Conservation (phyloP, 2,888 invertebrate genomes). For the Priocnemis perturbator region DNA sequence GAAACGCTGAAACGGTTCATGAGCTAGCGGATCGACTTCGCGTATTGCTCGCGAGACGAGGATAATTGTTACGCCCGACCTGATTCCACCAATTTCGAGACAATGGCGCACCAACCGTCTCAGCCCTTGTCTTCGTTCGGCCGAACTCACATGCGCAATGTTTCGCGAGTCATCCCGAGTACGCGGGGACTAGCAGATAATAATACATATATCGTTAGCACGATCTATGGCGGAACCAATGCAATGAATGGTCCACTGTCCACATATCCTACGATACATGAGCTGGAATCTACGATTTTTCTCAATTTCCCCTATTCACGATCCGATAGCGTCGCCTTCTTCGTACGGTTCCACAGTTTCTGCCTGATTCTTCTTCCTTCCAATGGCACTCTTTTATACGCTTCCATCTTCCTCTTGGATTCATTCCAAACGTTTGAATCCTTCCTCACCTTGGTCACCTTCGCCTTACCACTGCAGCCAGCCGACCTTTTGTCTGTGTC, state of each 20-base stretch:
- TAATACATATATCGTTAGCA: too few relatives aligned
- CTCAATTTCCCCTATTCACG: slow-evolving; percentile 26
- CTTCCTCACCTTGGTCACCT: slow-evolving; percentile 32
- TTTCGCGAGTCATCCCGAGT: too few relatives aligned
- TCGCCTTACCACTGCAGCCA: slow-evolving; percentile 15
- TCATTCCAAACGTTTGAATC: slow-evolving; percentile 48
- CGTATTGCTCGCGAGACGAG: neutral
- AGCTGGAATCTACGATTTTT: slow-evolving; percentile 13
- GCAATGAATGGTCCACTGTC: neutral
- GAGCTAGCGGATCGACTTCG: slow-evolving; percentile 19
- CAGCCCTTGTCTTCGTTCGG: too few relatives aligned
- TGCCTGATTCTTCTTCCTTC: slow-evolving; percentile 29
- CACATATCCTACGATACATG: neutral
- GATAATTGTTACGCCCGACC: neutral
- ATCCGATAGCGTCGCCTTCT: neutral
- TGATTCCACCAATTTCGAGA: neutral
- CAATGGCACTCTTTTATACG: slow-evolving; percentile 46
- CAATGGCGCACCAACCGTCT: too few relatives aligned
- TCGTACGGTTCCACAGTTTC: neutral
- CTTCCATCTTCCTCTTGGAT: slow-evolving; percentile 57
- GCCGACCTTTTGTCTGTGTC: slow-evolving; percentile 30
- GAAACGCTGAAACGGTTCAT: slow-evolving; percentile 52
- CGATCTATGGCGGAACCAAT: too few relatives aligned
- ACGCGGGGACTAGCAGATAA: too few relatives aligned
- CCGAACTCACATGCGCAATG: too few relatives aligned